Conservation (phyloP, 2,113 vertebrate genomes). For the Notothenia coriiceps region DNA sequence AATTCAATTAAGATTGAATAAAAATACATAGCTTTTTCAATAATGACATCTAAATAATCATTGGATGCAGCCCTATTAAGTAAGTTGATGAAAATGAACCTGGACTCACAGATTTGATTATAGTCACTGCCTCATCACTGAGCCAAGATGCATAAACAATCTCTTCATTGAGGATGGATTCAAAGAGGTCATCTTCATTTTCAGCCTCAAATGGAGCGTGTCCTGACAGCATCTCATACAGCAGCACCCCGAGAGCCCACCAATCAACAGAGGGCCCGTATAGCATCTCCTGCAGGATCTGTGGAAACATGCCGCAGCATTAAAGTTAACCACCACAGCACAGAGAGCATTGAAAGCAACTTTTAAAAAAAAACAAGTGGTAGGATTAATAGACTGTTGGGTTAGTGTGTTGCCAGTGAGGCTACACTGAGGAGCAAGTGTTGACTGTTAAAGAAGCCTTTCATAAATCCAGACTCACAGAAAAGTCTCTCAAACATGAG, state of each 20-base stretch:
- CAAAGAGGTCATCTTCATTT: constrained; percentile 97
- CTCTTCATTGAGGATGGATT: constrained; percentile 95
- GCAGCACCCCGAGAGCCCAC: constrained; percentile 97
- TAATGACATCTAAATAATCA: too few species aligned
- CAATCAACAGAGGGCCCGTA: constrained; percentile 97
- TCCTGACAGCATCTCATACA: constrained; percentile 97
- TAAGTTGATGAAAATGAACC: neutral
- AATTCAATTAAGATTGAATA: too few species aligned
- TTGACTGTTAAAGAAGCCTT: constrained; percentile 49
- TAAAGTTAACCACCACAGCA: constrained; percentile 2
- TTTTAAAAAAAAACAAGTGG: neutral
- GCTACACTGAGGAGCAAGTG: constrained; percentile 27
- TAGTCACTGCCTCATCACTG: constrained; percentile 88
- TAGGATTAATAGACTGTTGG: constrained; percentile 8
- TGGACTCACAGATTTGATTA: constrained; percentile 94
- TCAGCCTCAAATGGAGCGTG: constrained; percentile 97
- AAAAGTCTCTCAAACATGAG: constrained; percentile 21
- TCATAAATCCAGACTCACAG: constrained; percentile 46
- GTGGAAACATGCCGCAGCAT: constrained; percentile 37
- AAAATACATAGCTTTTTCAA: too few species aligned
- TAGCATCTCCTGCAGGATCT: constrained; percentile 98
- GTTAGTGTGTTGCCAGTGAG: neutral
- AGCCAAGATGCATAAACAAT: constrained; percentile 95
- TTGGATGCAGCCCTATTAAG: neutral
- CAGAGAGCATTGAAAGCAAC: neutral